Percentiles rank a stretch among this genome's conserved stretches.
These are phyloP conservation scores for Pediacus dermestoides DNA, from an alignment of 2,888 invertebrate genomes.

Conservation along the genomic window DNA sequence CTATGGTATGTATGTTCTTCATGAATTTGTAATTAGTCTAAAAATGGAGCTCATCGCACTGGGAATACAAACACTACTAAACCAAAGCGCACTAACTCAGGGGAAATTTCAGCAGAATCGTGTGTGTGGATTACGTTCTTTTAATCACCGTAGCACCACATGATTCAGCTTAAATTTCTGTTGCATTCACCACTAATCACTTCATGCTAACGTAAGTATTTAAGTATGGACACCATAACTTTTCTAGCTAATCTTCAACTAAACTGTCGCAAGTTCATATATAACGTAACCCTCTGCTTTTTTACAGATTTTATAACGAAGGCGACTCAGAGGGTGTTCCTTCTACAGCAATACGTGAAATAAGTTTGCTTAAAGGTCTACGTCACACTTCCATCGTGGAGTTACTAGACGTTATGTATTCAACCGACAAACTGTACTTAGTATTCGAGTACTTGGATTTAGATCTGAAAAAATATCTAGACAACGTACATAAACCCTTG, in stretches of 20 bases:
- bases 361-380: slow-evolving; percentile 86
- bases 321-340: slow-evolving; percentile 97
- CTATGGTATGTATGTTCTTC: no score
- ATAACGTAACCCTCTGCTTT: background rate
- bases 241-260: background rate
- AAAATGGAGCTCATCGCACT: no score
- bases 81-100: no score
- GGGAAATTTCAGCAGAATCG: background rate
- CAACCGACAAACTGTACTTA: slow-evolving; percentile 80
- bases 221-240: background rate
- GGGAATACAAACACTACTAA: no score
- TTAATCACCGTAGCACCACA: slow-evolving; percentile 63
- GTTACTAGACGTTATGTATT: slow-evolving; percentile 83
- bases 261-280: background rate
- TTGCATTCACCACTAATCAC: slow-evolving; percentile 30
- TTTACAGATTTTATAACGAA: slow-evolving; percentile 42
- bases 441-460: slow-evolving; percentile 93
- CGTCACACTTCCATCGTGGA: slow-evolving; percentile 88
- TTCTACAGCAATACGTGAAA: slow-evolving; percentile 95
- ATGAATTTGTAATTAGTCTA: no score
- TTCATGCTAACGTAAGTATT: slow-evolving; percentile 12
- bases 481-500: slow-evolving; percentile 62
- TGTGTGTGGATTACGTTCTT: slow-evolving; percentile 2
- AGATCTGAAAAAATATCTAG: slow-evolving; percentile 88
- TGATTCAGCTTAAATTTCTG: slow-evolving; percentile 64